Evolutionary conservation across 2,113 vertebrate species (phyloP).

Genomic region (Oophaga pumilio): DNA sequence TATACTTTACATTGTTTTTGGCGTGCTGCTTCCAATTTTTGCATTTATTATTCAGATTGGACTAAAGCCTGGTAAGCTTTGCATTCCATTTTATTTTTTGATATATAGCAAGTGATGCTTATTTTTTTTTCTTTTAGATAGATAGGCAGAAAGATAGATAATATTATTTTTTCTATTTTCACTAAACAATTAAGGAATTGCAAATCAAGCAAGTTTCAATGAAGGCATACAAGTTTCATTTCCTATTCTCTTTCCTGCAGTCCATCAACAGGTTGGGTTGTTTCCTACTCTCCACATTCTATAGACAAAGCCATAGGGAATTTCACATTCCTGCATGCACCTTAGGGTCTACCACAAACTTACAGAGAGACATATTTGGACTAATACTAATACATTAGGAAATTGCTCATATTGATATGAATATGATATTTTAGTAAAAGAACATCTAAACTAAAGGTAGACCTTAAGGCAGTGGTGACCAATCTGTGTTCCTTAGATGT

Average conservation of each 20-base stretch:
- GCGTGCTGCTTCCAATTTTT: too few species aligned
- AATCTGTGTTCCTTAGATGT: background rate
- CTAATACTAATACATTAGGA: too few species aligned
- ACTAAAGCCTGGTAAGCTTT: too few species aligned
- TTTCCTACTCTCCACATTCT: background rate
- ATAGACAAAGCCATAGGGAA: background rate
- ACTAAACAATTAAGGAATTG: too few species aligned
- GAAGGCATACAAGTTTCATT: background rate
- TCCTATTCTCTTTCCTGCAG: background rate
- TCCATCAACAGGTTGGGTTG: background rate
- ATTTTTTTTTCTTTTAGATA: background rate
- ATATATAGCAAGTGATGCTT: too few species aligned
- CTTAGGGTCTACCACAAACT: background rate
- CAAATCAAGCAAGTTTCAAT: too few species aligned
- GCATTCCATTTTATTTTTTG: too few species aligned
- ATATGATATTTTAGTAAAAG: background rate
- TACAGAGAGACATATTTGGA: background rate
- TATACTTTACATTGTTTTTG: too few species aligned
- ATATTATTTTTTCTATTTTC: too few species aligned
- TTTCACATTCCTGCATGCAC: background rate
- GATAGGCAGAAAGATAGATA: background rate
- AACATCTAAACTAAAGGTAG: background rate
- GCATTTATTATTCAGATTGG: too few species aligned
- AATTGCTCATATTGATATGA: background rate
- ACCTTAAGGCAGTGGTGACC: background rate